Base-by-base conservation (phyloP, 1,140 invertebrate genomes). In the Magallana gigas region DNA sequence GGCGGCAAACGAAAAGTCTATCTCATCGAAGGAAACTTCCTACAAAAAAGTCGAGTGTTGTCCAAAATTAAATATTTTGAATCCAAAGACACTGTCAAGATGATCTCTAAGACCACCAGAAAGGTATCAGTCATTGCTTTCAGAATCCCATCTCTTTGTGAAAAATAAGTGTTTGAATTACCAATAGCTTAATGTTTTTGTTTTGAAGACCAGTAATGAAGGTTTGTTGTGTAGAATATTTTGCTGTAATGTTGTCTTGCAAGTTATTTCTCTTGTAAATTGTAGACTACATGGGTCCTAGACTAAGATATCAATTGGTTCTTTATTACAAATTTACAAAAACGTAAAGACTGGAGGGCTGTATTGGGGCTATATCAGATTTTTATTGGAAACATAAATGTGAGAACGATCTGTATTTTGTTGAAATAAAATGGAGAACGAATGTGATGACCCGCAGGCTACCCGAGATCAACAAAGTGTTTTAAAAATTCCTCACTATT, bases 51-150 rank as follows among this genome's bases (percentile, higher is more conserved):
- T 16, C 36, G 81, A 58, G 81, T 83, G 18, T 83, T 83, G 57
- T 57, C 81, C 11, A 83, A 83, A 83, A 83, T 83, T 58, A 83
- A 83, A 29, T 83, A 83, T 58, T 83, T 83, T 12, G 81, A 83
- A 83, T 58, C 57, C 57, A 83, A 83, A 83, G 57, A 83, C 18
- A 83, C 14, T n/a, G 57, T 16, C 6, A n/a, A 16, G 48, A 83
- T 18, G 48, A 83, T 58, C 48, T 83, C 36, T 18, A 83, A 83
- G 48, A 29, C 11, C 68, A 29, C 68, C 11, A 76, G 68, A 76
- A 76, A 76, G 68, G 68, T 76, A 76, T 29, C 18, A 18, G 64
- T 23, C 18, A 23, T 18, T 71, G 11, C 18, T 76, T 29, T 76
- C n/a, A 16, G 60, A 62, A 14, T n/a, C 5, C n/a, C 9, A n/a